A percentile compares a stretch with the other conserved stretches of the same genome.
These are phyloP conservation scores for Proctacanthus coquilletti DNA, from an alignment of 1,140 invertebrate species.

Conservation along the genomic window DNA sequence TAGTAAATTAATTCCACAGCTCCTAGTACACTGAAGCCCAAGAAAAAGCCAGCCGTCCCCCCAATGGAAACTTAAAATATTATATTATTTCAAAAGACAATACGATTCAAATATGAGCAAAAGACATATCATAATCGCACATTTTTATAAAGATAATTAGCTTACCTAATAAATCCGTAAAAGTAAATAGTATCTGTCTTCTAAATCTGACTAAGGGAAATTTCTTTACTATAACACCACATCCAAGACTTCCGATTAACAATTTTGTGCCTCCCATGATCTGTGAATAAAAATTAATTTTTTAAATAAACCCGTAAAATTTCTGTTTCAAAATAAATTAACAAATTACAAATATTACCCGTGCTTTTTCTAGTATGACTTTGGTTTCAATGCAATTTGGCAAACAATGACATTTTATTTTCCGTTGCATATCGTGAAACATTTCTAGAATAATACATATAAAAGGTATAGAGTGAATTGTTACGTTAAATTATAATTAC, in stretches of 20 bases:
- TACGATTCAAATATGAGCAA: neutral
- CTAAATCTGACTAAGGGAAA: conserved; percentile 19
- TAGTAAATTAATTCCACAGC: conserved; percentile 52
- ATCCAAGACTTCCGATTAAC: conserved; percentile 17
- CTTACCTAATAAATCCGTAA: conserved; percentile 25
- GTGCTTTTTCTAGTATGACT: neutral
- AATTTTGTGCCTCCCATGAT: conserved; percentile 13
- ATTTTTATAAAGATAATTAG: neutral
- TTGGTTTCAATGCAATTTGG: conserved; percentile 4
- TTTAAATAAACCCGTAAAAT: no score
- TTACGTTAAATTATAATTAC: no score
- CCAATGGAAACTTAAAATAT: conserved; percentile 45
- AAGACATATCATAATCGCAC: neutral
- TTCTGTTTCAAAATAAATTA: no score
- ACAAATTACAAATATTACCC: no score
- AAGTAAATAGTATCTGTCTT: conserved; percentile 23
- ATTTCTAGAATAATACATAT: neutral
- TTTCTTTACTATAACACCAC: conserved; percentile 12
- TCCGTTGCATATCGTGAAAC: neutral
- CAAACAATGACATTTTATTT: conserved; percentile 2
- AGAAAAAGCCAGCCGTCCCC: conserved; percentile 49
- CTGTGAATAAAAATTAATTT: no score
- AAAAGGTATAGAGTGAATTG: no score
- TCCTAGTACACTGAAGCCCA: conserved; percentile 51
- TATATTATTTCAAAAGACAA: neutral